Base-by-base conservation (phyloP, 2,797 vertebrate genomes). In the Paedocypris micromegethes region DNA sequence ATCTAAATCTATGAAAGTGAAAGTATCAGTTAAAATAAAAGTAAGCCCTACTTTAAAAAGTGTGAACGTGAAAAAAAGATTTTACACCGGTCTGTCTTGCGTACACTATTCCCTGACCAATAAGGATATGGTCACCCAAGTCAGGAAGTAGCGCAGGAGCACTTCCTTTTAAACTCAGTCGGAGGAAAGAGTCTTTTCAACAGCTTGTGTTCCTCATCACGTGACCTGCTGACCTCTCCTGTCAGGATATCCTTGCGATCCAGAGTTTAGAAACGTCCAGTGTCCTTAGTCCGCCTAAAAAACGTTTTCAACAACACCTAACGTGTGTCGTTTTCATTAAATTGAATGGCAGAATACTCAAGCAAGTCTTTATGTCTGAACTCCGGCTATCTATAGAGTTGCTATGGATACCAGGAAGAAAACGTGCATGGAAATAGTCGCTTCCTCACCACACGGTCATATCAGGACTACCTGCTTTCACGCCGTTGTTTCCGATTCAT, bases 361-460 rank as follows among this genome's bases (percentile, higher is more conserved):
- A 41, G 40, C 58, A 54, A 40, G 48, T 61, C 60, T 67, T 63
- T n/a, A 58, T 49, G 50, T 23, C 1, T 55, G 61, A 64, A 60
- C 55, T 51, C 60, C 66, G 41, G 23, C 23, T 50, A 59, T 56
- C 8, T 9, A 54, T 68, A 59, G 44, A 59, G 78, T 80, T 80
- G 69, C 78, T 66, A 80, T 78, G 74, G 78, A 63, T 72, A 76
- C 72, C 44, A 59, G 59, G 56, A 57, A 63, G 66, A 62, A 7
- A 48, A 40, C n/a, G 23, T 23, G 42, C 65, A 70, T 46, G 58
- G 64, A 74, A 71, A 69, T 59, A 53, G 40, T 78, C 48, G 58
- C 55, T 65, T 64, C 42, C 70, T 68, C 68, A 63, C 57, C 58
- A 45, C 38, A 2, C 37, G 73, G 70, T 72, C 23, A 68, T 47